Conservation (phyloP, 2,888 invertebrate species). For the Lasioglossum zephyrum region DNA sequence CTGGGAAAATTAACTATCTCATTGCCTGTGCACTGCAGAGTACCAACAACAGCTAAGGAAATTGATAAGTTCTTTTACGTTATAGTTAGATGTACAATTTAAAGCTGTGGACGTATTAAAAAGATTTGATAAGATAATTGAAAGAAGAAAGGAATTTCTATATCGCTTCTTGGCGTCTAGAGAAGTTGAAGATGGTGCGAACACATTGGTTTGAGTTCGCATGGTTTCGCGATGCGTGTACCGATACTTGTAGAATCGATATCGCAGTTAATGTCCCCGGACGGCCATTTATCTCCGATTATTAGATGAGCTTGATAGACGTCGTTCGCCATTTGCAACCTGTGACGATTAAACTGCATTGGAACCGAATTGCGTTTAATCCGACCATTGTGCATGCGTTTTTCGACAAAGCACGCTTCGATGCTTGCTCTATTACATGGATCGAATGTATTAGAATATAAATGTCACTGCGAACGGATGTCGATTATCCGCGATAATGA, state of each 20-base stretch:
- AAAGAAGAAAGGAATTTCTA: too few relatives aligned
- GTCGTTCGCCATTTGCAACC: slow-evolving; percentile 5
- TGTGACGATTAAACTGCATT: neutral
- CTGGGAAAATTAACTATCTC: neutral
- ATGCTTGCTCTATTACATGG: neutral
- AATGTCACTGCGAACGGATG: neutral
- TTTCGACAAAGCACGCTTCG: neutral
- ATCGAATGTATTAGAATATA: neutral
- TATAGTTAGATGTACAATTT: too few relatives aligned
- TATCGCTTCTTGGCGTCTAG: neutral
- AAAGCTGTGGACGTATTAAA: too few relatives aligned
- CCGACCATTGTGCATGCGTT: neutral
- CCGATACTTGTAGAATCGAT: slow-evolving; percentile 55
- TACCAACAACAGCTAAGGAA: neutral
- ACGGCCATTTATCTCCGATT: slow-evolving; percentile 53
- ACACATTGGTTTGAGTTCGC: neutral
- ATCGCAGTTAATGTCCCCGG: slow-evolving; percentile 30
- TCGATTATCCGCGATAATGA: neutral
- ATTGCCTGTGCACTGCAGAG: too few relatives aligned
- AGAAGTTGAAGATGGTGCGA: neutral
- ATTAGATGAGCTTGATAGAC: slow-evolving; percentile 51
- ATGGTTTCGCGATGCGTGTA: slow-evolving; percentile 18
- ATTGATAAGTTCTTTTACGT: neutral
- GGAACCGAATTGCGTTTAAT: neutral
- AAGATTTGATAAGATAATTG: too few relatives aligned